These are phyloP conservation scores for Eristalis pertinax DNA, from an alignment of 2,888 invertebrate species.

Conservation along the genomic window DNA sequence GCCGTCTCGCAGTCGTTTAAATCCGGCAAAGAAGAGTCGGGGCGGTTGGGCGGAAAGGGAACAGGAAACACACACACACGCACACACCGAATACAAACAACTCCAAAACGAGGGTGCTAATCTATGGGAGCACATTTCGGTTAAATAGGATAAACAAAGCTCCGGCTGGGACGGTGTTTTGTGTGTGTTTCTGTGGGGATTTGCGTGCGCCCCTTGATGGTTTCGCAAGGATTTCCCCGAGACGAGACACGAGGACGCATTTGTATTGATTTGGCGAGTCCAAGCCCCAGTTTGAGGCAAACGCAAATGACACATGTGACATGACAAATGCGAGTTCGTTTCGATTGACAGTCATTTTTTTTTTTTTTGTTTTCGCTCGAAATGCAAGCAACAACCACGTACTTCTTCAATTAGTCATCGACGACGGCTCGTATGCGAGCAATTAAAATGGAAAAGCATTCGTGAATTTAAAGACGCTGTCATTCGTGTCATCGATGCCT, in stretches of 20 bases:
- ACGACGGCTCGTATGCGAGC: background rate
- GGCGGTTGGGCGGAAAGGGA: background rate
- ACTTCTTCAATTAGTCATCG: constrained; percentile 43
- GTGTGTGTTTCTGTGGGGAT: background rate
- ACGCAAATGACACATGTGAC: background rate
- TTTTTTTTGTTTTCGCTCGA: background rate
- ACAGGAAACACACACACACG: background rate
- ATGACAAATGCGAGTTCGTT: background rate
- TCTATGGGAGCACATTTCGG: constrained; percentile 46
- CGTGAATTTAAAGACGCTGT: constrained; percentile 18
- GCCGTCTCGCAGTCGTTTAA: constrained; percentile 47
- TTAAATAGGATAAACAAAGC: constrained; percentile 38
- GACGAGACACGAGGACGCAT: background rate
- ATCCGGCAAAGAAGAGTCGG: constrained; percentile 4
- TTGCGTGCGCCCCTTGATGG: background rate
- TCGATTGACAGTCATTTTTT: background rate
- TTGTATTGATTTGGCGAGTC: background rate
- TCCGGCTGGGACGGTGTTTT: background rate
- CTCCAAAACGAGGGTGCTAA: constrained; percentile 55
- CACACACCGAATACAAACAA: background rate
- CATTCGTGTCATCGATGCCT: background rate
- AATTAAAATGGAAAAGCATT: constrained; percentile 57
- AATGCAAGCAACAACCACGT: constrained; percentile 13
- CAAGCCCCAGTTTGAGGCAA: background rate
- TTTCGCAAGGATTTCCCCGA: background rate